Percentiles rank a stretch among this genome's conserved stretches.
phyloP scores from a whole-genome alignment of 2,797 vertebrate species.

The Hephaestus fuliginosus region DNA sequence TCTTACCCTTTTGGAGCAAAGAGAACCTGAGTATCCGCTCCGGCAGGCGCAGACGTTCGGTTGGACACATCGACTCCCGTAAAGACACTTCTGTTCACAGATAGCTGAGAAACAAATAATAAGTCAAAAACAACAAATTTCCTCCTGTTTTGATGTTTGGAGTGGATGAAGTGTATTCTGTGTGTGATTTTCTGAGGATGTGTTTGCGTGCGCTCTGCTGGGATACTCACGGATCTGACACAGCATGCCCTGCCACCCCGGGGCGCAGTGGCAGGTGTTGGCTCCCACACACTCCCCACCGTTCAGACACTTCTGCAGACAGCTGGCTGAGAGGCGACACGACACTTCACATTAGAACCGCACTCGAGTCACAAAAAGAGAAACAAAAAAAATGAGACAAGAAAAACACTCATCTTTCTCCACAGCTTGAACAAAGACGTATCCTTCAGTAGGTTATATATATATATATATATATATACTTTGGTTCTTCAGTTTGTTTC shows the following conservation, averaged over 20 bases:
- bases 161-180: background rate
- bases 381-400: background rate
- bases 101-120: constrained; percentile 60
- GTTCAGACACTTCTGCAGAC: constrained; percentile 85
- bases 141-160: background rate
- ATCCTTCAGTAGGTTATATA: too few relatives aligned
- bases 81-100: constrained; percentile 82
- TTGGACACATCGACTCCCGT: constrained; percentile 79
- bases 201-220: background rate
- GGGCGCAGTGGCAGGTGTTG: constrained; percentile 78
- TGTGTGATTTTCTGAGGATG: background rate
- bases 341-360: background rate
- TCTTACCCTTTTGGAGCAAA: constrained; percentile 80
- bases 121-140: background rate
- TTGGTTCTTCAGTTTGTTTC: too few relatives aligned
- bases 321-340: constrained; percentile 74
- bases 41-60: constrained; percentile 85
- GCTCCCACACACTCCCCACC: constrained; percentile 83
- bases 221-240: constrained; percentile 85
- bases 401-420: too few relatives aligned
- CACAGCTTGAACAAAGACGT: too few relatives aligned
- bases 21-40: constrained; percentile 69
- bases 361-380: background rate
- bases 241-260: constrained; percentile 79
- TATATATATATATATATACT: too few relatives aligned